Evolutionary conservation across 2,888 invertebrate genomes (phyloP).

Genomic region (Serripes groenlandicus): DNA sequence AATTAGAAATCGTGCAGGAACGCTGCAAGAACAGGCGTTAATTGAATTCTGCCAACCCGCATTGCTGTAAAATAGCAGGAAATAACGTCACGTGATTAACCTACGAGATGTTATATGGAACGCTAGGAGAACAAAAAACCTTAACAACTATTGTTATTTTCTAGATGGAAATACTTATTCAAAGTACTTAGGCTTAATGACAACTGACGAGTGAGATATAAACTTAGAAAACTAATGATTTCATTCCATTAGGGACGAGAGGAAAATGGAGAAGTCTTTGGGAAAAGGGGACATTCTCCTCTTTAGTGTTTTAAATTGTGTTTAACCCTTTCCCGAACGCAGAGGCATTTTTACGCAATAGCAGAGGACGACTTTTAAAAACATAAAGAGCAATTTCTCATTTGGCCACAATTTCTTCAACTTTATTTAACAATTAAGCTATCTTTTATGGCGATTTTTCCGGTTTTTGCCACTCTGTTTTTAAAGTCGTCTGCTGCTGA

Average conservation of each 20-base stretch:
- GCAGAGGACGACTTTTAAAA: too few relatives aligned
- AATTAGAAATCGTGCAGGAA: slow-evolving; percentile 12
- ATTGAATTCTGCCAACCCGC: slow-evolving; percentile 21
- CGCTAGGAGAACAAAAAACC: slow-evolving; percentile 10
- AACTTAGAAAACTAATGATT: slow-evolving; percentile 20
- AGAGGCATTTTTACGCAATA: too few relatives aligned
- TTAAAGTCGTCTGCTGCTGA: too few relatives aligned
- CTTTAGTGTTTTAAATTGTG: not conserved
- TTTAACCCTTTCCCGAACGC: not conserved
- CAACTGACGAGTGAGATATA: slow-evolving; percentile 19
- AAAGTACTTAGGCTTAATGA: slow-evolving; percentile 12
- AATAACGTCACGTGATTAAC: not conserved
- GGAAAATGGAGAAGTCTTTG: not conserved
- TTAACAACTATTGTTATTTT: slow-evolving; percentile 18
- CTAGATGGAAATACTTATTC: slow-evolving; percentile 19
- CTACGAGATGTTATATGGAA: slow-evolving; percentile 2
- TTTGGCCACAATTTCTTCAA: too few relatives aligned
- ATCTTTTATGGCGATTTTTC: too few relatives aligned
- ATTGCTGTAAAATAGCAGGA: slow-evolving; percentile 12
- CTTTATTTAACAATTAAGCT: too few relatives aligned
- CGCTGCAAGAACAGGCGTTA: slow-evolving; percentile 19
- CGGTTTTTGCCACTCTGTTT: too few relatives aligned
- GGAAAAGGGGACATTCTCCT: not conserved
- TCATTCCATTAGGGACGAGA: slow-evolving; percentile 12
- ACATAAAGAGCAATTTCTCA: too few relatives aligned